phyloP scores from a whole-genome alignment of 2,113 vertebrate genomes.

The Furnarius figulus region DNA sequence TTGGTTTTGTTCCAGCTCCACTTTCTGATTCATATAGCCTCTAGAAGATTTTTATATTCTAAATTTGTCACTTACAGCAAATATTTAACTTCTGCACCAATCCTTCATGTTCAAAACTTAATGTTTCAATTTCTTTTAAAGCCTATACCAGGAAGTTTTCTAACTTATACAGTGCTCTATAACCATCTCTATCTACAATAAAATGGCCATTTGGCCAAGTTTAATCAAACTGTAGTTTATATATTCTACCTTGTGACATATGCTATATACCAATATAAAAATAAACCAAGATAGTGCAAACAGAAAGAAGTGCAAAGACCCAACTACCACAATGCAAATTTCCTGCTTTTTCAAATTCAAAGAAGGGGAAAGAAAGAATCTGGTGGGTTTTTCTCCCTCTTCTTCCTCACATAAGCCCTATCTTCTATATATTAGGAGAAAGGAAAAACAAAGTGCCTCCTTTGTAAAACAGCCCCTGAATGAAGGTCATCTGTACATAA shows the following conservation, averaged over 20 bases:
- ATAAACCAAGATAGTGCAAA: background rate
- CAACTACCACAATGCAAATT: background rate
- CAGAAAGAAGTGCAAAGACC: background rate
- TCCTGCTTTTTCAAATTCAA: background rate
- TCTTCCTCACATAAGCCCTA: background rate
- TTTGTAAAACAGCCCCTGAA: background rate
- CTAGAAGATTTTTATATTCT: background rate
- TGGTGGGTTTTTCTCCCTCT: accelerated
- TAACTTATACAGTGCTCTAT: background rate
- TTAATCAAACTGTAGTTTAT: background rate
- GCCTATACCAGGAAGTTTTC: background rate
- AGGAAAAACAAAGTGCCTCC: background rate
- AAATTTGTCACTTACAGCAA: background rate
- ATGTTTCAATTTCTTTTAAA: background rate
- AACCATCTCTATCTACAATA: background rate
- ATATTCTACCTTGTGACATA: background rate
- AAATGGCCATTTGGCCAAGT: background rate
- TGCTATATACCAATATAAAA: background rate
- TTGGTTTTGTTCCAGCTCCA: background rate
- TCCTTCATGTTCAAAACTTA: background rate
- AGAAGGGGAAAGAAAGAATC: background rate
- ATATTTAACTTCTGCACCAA: background rate
- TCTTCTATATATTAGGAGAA: background rate
- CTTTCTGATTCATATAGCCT: background rate
- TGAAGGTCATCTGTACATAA: background rate